These are phyloP conservation scores for Prenolepis imparis DNA, from an alignment of 2,888 invertebrate species.

Conservation along the genomic window DNA sequence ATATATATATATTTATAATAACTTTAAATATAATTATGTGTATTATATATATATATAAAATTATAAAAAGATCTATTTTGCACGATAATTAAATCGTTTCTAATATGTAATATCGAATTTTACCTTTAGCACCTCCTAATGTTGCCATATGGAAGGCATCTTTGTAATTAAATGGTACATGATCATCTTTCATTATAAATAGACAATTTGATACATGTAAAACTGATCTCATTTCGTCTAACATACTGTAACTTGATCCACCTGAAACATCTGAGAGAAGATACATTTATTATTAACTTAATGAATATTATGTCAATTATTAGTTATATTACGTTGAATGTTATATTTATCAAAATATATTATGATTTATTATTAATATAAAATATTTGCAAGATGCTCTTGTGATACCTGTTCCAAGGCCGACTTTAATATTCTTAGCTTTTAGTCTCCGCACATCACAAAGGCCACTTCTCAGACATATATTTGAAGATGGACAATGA, in stretches of 20 bases:
- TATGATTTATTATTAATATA: background rate
- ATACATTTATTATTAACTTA: slow-evolving; percentile 3
- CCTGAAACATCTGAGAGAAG: slow-evolving; percentile 92
- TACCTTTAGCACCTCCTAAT: slow-evolving; percentile 94
- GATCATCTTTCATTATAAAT: slow-evolving; percentile 87
- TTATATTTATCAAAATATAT: slow-evolving; percentile 7
- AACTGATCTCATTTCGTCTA: slow-evolving; percentile 91
- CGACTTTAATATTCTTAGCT: slow-evolving; percentile 90
- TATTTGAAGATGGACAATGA: slow-evolving; percentile 96
- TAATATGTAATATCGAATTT: slow-evolving; percentile 34
- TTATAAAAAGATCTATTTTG: background rate
- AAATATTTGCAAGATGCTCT: background rate
- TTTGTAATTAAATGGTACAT: slow-evolving; percentile 89
- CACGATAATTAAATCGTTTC: background rate
- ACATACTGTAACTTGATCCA: slow-evolving; percentile 92
- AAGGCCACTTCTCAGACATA: slow-evolving; percentile 92
- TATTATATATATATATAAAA: background rate
- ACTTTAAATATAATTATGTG: background rate
- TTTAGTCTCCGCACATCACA: slow-evolving; percentile 92
- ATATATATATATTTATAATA: too few species aligned
- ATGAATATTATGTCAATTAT: background rate
- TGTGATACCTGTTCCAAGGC: slow-evolving; percentile 93
- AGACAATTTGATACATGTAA: slow-evolving; percentile 92
- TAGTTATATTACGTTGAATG: background rate
- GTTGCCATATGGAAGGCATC: slow-evolving; percentile 95